A percentile compares a stretch with the other conserved stretches of the same genome.
These are phyloP conservation scores for Megathymus violae DNA, from an alignment of 1,140 invertebrate species.

Conservation along the genomic window DNA sequence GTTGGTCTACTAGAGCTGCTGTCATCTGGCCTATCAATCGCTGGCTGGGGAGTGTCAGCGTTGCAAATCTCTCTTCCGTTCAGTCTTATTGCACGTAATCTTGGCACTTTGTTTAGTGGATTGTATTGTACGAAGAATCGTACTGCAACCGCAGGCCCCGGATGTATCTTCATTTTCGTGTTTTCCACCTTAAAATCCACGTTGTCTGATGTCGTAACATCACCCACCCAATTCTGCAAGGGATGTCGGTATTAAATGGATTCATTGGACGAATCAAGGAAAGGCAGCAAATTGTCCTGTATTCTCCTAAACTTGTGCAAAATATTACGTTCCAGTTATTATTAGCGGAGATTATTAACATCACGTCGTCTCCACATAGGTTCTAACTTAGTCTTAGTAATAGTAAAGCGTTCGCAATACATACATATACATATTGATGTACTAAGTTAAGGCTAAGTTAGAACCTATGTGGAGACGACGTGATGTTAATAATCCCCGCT, in stretches of 20 bases:
- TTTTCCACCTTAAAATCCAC: constrained; percentile 77
- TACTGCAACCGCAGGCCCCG: constrained; percentile 67
- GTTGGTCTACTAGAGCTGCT: constrained; percentile 16
- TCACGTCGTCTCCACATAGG: no score
- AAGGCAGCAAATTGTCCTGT: no score
- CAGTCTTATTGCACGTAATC: constrained; percentile 62
- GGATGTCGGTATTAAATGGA: background rate
- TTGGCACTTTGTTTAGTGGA: constrained; percentile 58
- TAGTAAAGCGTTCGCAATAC: no score
- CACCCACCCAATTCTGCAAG: constrained; percentile 75
- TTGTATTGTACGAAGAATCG: constrained; percentile 76
- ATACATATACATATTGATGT: no score
- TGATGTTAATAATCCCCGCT: no score
- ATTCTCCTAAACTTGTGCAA: no score
- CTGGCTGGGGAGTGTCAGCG: constrained; percentile 58
- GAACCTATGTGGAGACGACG: no score
- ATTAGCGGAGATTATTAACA: no score
- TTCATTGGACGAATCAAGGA: no score
- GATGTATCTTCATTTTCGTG: constrained; percentile 73
- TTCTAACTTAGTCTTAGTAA: no score
- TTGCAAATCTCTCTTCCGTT: constrained; percentile 78
- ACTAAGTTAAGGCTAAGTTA: no score
- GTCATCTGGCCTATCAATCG: constrained; percentile 43
- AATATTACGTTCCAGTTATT: no score
- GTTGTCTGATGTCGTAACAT: constrained; percentile 72